These are phyloP conservation scores for Conger conger DNA, from an alignment of 2,113 vertebrate species.

Conservation along the genomic window DNA sequence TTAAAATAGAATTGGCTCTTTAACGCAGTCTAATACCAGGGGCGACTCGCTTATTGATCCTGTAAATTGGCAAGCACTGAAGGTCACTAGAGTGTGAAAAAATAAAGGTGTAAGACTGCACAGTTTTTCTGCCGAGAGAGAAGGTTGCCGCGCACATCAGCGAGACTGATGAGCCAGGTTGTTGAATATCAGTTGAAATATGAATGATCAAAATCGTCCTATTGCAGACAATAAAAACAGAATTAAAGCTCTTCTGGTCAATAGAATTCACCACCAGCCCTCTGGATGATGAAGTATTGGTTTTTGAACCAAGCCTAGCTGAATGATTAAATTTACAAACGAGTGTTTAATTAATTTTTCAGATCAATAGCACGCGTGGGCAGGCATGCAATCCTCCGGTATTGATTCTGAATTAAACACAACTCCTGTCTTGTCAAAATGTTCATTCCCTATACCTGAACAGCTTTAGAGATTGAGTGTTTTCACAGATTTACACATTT, in stretches of 20 bases:
- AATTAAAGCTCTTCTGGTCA: background rate
- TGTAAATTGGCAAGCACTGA: constrained; percentile 46
- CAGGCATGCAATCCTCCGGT: background rate
- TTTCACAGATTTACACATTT: background rate
- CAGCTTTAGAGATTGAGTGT: background rate
- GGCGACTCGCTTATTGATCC: constrained; percentile 41
- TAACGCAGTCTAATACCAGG: constrained; percentile 36
- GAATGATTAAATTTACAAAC: background rate
- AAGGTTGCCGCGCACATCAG: background rate
- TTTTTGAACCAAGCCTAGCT: background rate
- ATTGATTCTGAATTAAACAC: background rate
- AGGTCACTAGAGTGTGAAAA: constrained; percentile 37
- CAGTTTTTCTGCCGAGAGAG: constrained; percentile 23
- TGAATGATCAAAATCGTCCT: background rate
- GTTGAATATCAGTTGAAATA: background rate
- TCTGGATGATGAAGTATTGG: background rate
- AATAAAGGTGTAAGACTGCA: constrained; percentile 22
- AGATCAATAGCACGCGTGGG: background rate
- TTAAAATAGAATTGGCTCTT: constrained; percentile 50
- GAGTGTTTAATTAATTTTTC: constrained; percentile 7
- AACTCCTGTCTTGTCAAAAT: background rate
- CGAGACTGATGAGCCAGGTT: background rate
- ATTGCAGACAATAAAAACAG: background rate
- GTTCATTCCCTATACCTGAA: background rate
- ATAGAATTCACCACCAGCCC: background rate